Conservation (phyloP, 2,113 vertebrate genomes). For the Sardina pilchardus region DNA sequence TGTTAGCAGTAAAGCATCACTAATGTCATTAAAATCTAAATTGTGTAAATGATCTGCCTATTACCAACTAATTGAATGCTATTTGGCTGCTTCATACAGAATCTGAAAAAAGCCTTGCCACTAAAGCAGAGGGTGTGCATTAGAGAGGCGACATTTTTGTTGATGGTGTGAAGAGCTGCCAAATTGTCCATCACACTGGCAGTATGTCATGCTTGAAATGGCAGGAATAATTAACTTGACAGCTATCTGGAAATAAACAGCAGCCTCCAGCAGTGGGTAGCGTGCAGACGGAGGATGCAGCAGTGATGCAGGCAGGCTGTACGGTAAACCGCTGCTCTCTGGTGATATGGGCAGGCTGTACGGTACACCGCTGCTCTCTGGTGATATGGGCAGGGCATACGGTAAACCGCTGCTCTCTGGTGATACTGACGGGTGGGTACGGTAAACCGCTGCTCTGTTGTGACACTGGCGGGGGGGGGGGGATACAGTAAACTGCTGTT, state of each 20-base stretch:
- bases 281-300: background rate
- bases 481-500: too few relatives aligned
- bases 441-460: too few relatives aligned
- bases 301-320: background rate
- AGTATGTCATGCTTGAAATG: constrained; percentile 5
- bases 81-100: background rate
- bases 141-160: background rate
- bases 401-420: too few relatives aligned
- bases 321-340: too few relatives aligned
- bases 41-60: background rate
- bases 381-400: too few relatives aligned
- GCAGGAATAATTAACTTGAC: constrained; percentile 4
- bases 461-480: too few relatives aligned
- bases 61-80: constrained; percentile 10
- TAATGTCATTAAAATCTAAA: constrained; percentile 14
- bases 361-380: too few relatives aligned
- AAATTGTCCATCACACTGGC: constrained; percentile 1
- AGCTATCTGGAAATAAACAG: background rate
- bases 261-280: background rate
- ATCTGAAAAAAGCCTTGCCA: background rate
- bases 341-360: too few relatives aligned
- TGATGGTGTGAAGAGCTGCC: background rate
- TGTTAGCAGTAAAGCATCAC: constrained; percentile 3
- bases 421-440: too few relatives aligned
- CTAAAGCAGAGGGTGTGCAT: background rate